These are phyloP conservation scores for Idaea dimidiata DNA, from an alignment of 2,888 invertebrate genomes.

Conservation along the genomic window DNA sequence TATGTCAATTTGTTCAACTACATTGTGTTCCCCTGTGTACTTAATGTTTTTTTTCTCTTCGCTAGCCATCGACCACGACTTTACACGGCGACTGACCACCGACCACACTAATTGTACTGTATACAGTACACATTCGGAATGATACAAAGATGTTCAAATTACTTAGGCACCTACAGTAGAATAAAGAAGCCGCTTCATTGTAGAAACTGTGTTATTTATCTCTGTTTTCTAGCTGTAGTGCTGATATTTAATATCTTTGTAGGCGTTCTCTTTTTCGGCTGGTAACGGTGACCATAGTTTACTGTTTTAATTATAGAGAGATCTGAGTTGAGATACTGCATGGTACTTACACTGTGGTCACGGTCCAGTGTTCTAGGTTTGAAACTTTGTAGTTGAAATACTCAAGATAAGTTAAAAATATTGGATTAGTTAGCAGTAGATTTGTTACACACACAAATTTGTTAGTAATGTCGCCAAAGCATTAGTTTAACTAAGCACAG, in stretches of 20 bases:
- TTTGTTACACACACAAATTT: too few relatives aligned
- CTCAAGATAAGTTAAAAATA: not conserved
- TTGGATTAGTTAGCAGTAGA: too few relatives aligned
- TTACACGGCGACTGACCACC: constrained; percentile 2
- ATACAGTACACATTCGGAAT: not conserved
- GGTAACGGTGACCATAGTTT: constrained; percentile 51
- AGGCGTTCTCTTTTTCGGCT: constrained; percentile 55
- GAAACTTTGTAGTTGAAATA: not conserved
- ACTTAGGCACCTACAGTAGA: not conserved
- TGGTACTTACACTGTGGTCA: not conserved
- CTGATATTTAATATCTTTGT: constrained; percentile 13
- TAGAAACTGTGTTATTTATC: not conserved
- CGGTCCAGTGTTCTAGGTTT: not conserved
- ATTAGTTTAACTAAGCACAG: too few relatives aligned
- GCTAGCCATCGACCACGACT: not conserved
- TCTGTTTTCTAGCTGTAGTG: not conserved
- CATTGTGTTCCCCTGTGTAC: not conserved
- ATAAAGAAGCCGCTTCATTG: not conserved
- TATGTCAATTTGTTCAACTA: not conserved
- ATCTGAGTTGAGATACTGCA: constrained; percentile 19
- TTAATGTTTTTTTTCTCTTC: not conserved
- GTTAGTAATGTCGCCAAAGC: too few relatives aligned
- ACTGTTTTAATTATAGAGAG: constrained; percentile 39
- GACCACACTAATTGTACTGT: constrained; percentile 4
- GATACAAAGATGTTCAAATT: not conserved